phyloP scores from a whole-genome alignment of 2,888 invertebrate species.

The Dyspetes luteomarginatus region DNA sequence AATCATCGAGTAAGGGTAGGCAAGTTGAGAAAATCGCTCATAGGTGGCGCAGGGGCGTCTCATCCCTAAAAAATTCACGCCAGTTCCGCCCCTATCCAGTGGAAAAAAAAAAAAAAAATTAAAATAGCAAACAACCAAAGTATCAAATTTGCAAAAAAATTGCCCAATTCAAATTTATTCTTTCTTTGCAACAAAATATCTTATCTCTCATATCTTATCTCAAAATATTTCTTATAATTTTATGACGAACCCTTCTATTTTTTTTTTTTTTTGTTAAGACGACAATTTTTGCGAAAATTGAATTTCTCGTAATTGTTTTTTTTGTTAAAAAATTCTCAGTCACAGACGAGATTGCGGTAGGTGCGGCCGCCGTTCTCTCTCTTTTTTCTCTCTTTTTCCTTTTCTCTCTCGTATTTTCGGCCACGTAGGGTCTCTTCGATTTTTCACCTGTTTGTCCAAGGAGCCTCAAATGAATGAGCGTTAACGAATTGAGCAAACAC shows the following conservation, averaged over 20 bases:
- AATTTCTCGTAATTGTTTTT: neutral
- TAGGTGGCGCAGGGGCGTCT: constrained; percentile 21
- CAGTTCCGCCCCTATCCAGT: neutral
- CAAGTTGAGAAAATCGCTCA: neutral
- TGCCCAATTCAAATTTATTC: too few relatives aligned
- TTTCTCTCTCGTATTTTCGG: constrained; percentile 25
- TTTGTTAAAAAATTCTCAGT: neutral
- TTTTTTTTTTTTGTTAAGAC: too few relatives aligned
- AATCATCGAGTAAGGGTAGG: neutral
- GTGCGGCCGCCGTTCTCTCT: too few relatives aligned
- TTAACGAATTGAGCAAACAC: constrained; percentile 58
- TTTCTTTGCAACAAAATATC: too few relatives aligned
- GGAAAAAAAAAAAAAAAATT: neutral
- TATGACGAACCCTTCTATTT: too few relatives aligned
- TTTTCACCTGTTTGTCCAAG: constrained; percentile 56
- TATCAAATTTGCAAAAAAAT: too few relatives aligned
- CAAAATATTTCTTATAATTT: too few relatives aligned
- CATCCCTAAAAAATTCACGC: neutral
- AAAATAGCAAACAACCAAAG: too few relatives aligned
- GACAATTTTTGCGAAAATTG: too few relatives aligned
- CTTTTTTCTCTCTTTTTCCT: too few relatives aligned
- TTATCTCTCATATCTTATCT: too few relatives aligned
- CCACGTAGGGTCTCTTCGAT: constrained; percentile 14
- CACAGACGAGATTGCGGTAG: constrained; percentile 35
- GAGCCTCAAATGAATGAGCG: constrained; percentile 38